These are phyloP conservation scores for Blennius ocellaris DNA, from an alignment of 2,113 vertebrate genomes.

Conservation along the genomic window DNA sequence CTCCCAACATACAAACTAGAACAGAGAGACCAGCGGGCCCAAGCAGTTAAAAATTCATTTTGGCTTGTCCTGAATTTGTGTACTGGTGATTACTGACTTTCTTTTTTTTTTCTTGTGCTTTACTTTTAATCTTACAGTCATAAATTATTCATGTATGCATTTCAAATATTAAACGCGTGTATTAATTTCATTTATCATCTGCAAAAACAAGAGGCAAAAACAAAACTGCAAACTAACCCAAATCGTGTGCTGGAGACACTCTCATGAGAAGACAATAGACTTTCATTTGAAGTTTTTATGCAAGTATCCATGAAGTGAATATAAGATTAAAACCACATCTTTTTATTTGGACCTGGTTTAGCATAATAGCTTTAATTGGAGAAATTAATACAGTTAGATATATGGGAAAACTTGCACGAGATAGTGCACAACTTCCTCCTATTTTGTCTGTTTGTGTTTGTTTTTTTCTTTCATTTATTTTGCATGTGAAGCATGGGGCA, in stretches of 20 bases:
- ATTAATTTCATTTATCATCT: conserved; percentile 85
- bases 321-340: conserved; percentile 47
- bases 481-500: too few relatives aligned
- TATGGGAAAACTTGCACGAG: conserved; percentile 9
- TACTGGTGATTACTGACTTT: conserved; percentile 80
- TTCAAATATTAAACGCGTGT: conserved; percentile 85
- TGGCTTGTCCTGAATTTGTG: conserved; percentile 84
- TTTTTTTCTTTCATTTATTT: too few relatives aligned
- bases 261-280: conserved; percentile 62
- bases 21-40: conserved; percentile 74
- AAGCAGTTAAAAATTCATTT: conserved; percentile 83
- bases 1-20: conserved; percentile 73
- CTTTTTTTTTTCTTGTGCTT: conserved; percentile 55
- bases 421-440: neutral
- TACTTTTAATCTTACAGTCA: conserved; percentile 79
- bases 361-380: conserved; percentile 58
- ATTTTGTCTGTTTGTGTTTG: conserved; percentile 9
- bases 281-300: conserved; percentile 60
- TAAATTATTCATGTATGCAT: conserved; percentile 81
- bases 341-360: conserved; percentile 57
- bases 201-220: conserved; percentile 81
- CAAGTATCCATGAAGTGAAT: conserved; percentile 54
- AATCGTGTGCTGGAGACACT: conserved; percentile 68
- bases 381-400: conserved; percentile 43
- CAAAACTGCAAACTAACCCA: conserved; percentile 78